Evolutionary conservation across 2,888 invertebrate genomes (phyloP).

Genomic region (Lutraria lutraria): DNA sequence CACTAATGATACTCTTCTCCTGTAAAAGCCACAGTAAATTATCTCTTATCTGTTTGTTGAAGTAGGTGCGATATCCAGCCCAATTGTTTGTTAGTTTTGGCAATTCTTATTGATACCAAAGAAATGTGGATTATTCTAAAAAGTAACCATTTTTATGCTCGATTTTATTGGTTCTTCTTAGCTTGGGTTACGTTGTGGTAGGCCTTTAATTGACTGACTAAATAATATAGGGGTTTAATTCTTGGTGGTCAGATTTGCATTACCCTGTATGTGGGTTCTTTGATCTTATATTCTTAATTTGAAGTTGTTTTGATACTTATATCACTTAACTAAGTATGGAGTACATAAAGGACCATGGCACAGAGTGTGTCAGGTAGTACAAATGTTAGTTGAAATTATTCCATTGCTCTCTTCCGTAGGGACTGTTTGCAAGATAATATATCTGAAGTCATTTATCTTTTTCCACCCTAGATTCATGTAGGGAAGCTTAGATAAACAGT

Average conservation of each 20-base stretch:
- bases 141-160: neutral
- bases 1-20: neutral
- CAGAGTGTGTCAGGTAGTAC: too few relatives aligned
- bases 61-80: constrained; percentile 3
- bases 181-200: neutral
- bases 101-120: neutral
- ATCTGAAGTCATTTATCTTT: neutral
- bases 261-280: neutral
- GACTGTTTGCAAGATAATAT: neutral
- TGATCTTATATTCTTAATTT: neutral
- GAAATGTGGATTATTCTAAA: constrained; percentile 5
- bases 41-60: constrained; percentile 4
- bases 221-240: too few relatives aligned
- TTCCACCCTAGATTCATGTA: neutral
- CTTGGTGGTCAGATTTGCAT: neutral
- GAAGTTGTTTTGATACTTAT: neutral
- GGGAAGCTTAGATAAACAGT: neutral
- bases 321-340: too few relatives aligned
- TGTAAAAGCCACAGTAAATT: neutral
- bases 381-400: too few relatives aligned
- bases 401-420: neutral
- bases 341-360: neutral
- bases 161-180: neutral
- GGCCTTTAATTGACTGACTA: neutral
- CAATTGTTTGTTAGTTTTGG: constrained; percentile 25